Evolutionary conservation across 2,888 invertebrate genomes (phyloP).

Genomic region (Aphodius sticticus): DNA sequence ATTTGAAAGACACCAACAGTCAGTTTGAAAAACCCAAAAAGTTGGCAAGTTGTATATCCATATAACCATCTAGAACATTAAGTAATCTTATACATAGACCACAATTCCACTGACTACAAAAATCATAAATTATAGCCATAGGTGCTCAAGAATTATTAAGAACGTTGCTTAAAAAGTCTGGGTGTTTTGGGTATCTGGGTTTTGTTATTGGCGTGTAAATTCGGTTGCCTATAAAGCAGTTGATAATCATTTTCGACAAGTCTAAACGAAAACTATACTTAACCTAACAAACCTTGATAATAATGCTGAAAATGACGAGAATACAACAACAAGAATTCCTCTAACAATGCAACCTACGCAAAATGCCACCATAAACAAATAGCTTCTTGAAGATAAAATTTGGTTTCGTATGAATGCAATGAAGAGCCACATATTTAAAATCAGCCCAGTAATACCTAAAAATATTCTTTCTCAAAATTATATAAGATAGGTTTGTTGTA

Average conservation of each 20-base stretch:
- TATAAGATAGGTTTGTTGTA: background rate
- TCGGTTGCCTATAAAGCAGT: background rate
- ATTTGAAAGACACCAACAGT: slow-evolving; percentile 66
- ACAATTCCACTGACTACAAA: background rate
- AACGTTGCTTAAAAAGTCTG: background rate
- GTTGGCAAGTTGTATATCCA: slow-evolving; percentile 64
- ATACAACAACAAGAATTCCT: slow-evolving; percentile 64
- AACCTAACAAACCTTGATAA: slow-evolving; percentile 59
- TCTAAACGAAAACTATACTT: background rate
- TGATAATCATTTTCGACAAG: background rate
- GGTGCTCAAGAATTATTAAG: background rate
- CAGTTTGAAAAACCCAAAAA: slow-evolving; percentile 66
- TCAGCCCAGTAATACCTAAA: slow-evolving; percentile 64
- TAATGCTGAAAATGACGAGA: slow-evolving; percentile 64
- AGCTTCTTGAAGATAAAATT: slow-evolving; percentile 64
- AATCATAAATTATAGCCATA: slow-evolving; percentile 5
- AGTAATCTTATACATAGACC: background rate
- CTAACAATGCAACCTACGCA: slow-evolving; percentile 63
- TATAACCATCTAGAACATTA: slow-evolving; percentile 64
- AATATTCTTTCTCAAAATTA: slow-evolving; percentile 11
- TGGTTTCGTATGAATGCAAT: slow-evolving; percentile 66
- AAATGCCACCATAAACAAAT: slow-evolving; percentile 64
- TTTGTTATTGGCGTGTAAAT: background rate
- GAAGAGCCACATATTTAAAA: slow-evolving; percentile 66
- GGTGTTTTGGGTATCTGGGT: background rate